Percentiles rank a stretch among this genome's conserved stretches.
These are phyloP conservation scores for Clarias pachynema DNA, from an alignment of 2,797 vertebrate species.

Conservation along the genomic window DNA sequence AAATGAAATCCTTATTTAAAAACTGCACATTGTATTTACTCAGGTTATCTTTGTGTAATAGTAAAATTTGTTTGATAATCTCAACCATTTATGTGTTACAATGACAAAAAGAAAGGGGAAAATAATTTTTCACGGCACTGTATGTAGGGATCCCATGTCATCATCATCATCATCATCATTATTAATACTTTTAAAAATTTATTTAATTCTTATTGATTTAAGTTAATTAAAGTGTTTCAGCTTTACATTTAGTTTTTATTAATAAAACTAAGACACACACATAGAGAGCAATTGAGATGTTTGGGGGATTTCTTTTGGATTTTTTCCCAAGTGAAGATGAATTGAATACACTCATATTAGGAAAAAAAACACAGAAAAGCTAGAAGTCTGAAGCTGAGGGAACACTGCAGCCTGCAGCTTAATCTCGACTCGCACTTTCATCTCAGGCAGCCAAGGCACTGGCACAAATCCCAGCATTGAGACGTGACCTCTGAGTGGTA, in stretches of 20 bases:
- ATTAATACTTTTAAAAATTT: background rate
- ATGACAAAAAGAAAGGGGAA: too few relatives aligned
- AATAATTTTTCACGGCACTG: too few relatives aligned
- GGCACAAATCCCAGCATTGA: conserved; percentile 44
- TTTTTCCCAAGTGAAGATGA: background rate
- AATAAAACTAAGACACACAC: background rate
- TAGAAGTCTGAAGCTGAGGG: background rate
- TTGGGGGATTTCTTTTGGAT: background rate
- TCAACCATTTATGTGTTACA: too few relatives aligned
- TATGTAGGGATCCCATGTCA: too few relatives aligned
- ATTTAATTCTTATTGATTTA: background rate
- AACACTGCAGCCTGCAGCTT: conserved; percentile 1
- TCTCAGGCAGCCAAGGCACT: background rate
- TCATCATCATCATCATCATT: too few relatives aligned
- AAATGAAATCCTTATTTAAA: too few relatives aligned
- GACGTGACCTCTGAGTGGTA: conserved; percentile 34
- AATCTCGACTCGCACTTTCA: conserved; percentile 19
- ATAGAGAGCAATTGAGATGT: background rate
- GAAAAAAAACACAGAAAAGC: background rate
- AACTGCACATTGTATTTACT: too few relatives aligned
- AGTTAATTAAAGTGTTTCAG: background rate
- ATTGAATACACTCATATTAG: background rate
- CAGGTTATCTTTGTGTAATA: too few relatives aligned
- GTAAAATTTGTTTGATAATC: too few relatives aligned
- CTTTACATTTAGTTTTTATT: background rate